These are phyloP conservation scores for Epinotia demarniana DNA, from an alignment of 2,888 invertebrate genomes.

Conservation along the genomic window DNA sequence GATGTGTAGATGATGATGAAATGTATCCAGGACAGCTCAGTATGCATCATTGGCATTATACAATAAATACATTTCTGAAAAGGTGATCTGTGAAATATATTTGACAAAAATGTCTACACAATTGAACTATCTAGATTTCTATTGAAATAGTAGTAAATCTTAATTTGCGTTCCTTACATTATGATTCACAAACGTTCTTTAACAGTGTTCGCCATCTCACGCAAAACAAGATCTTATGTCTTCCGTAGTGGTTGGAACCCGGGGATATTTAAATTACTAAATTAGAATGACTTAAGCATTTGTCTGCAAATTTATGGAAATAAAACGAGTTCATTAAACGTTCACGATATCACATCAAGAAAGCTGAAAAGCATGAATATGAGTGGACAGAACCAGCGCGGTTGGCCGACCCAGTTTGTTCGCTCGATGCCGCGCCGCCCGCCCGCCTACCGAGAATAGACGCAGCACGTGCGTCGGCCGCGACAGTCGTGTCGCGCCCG, in stretches of 20 bases:
- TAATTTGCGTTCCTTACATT: neutral
- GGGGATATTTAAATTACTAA: neutral
- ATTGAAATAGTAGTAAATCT: neutral
- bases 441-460: constrained; percentile 79
- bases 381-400: constrained; percentile 51
- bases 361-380: constrained; percentile 50
- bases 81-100: too few relatives aligned
- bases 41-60: too few relatives aligned
- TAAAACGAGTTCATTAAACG: neutral
- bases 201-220: neutral
- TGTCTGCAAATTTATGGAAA: constrained; percentile 1
- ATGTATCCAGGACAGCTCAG: too few relatives aligned
- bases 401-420: constrained; percentile 76
- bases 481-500: constrained; percentile 66
- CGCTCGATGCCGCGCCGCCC: constrained; percentile 73
- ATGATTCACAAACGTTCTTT: neutral
- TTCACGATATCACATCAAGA: constrained; percentile 47
- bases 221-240: constrained; percentile 9
- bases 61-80: too few relatives aligned
- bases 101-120: too few relatives aligned
- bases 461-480: constrained; percentile 81
- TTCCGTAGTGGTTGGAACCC: too few relatives aligned
- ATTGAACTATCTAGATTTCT: too few relatives aligned
- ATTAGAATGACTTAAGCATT: constrained; percentile 1
- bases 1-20: too few relatives aligned